Evolutionary conservation across 2,113 vertebrate species (phyloP).

Genomic region (Diadophis punctatus): DNA sequence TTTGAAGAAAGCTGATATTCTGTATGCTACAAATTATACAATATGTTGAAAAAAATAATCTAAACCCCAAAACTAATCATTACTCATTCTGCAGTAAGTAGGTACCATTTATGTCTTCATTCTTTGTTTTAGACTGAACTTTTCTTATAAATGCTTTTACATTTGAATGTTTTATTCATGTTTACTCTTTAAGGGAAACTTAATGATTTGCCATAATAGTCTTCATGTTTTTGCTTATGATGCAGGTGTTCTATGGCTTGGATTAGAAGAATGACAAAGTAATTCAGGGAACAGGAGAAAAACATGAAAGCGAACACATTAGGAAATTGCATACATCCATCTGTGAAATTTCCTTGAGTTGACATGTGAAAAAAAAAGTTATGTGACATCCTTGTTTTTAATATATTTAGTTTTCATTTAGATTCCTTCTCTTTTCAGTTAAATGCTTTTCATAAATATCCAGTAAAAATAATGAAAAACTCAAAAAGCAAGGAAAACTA

Average conservation of each 20-base stretch:
- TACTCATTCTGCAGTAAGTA: not conserved
- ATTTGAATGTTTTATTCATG: not conserved
- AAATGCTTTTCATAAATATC: not conserved
- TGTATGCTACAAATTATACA: not conserved
- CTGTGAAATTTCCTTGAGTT: slow-evolving; percentile 35
- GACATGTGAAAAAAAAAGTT: not conserved
- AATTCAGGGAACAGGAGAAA: slow-evolving; percentile 15
- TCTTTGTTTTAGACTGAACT: not conserved
- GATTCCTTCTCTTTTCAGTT: slow-evolving; percentile 20
- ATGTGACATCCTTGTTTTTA: slow-evolving; percentile 8
- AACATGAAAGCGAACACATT: not conserved
- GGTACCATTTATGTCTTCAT: not conserved
- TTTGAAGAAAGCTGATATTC: not conserved
- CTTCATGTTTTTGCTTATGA: not conserved
- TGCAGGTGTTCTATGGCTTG: slow-evolving; percentile 43
- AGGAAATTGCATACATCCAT: not conserved
- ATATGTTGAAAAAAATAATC: not conserved
- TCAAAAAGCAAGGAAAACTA: slow-evolving; percentile 9
- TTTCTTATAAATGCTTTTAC: rapidly evolving
- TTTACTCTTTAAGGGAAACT: not conserved
- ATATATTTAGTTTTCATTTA: slow-evolving; percentile 10
- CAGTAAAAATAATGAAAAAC: slow-evolving; percentile 17
- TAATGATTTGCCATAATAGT: not conserved
- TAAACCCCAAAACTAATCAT: not conserved
- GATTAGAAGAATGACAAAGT: slow-evolving; percentile 1